These are phyloP conservation scores for Oncorhynchus keta DNA, from an alignment of 2,113 vertebrate genomes.

Conservation along the genomic window DNA sequence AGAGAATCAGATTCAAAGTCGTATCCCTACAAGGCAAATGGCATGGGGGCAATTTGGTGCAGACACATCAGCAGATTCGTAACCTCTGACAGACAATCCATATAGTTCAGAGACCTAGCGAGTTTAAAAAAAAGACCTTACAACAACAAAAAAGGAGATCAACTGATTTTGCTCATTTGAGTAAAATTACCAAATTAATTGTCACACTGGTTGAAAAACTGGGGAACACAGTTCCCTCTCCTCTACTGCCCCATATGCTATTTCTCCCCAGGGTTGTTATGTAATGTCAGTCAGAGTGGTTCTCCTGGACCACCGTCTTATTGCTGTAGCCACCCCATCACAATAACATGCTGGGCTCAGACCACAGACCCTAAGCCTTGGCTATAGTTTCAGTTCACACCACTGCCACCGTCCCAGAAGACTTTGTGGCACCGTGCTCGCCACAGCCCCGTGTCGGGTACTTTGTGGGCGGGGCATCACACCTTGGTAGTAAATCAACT, in stretches of 20 bases:
- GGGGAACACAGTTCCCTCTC: not conserved
- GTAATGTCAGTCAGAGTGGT: not conserved
- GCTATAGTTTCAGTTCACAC: not conserved
- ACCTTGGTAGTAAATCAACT: slow-evolving; percentile 17
- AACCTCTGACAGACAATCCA: not conserved
- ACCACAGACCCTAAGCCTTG: not conserved
- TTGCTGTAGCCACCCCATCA: not conserved
- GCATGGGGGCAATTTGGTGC: not conserved
- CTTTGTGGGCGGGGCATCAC: not conserved
- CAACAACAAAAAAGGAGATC: too few relatives aligned
- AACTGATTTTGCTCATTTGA: too few relatives aligned
- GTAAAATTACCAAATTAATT: too few relatives aligned
- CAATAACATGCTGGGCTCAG: not conserved
- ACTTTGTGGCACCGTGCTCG: slow-evolving; percentile 17
- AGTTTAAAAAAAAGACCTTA: too few relatives aligned
- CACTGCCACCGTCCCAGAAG: slow-evolving; percentile 6
- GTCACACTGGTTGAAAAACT: too few relatives aligned
- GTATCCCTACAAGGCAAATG: slow-evolving; percentile 57
- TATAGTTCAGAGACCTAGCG: too few relatives aligned
- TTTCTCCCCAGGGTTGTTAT: not conserved
- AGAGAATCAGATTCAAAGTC: slow-evolving; percentile 24
- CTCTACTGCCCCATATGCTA: not conserved
- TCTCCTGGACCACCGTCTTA: not conserved
- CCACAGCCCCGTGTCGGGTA: not conserved
- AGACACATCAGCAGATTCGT: not conserved